Percentiles rank a stretch among this genome's conserved stretches.
Conservation (phyloP, 2,797 vertebrate species). For the Hippopotamyrus pictus region DNA sequence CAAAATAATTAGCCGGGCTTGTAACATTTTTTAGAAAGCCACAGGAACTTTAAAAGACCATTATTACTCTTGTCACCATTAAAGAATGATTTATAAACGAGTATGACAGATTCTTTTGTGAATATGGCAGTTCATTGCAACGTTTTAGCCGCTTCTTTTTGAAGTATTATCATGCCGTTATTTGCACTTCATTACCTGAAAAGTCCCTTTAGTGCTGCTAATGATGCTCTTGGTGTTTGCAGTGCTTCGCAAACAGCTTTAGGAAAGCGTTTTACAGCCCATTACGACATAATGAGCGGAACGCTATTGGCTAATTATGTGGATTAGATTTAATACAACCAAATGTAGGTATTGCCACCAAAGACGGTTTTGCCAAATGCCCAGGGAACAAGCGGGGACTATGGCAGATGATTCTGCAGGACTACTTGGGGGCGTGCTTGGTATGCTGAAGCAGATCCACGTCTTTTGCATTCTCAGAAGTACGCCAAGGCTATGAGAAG, state of each 20-base stretch:
- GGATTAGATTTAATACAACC: constrained; percentile 19
- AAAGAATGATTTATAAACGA: constrained; percentile 8
- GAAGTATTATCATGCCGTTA: constrained; percentile 18
- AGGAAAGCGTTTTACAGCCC: constrained; percentile 26
- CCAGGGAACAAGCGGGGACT: neutral
- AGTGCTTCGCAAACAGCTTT: constrained; percentile 29
- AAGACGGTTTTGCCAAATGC: constrained; percentile 1
- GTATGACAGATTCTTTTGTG: constrained; percentile 1
- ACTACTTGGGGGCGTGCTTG: neutral
- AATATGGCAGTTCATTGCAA: neutral
- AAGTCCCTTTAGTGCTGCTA: constrained; percentile 27
- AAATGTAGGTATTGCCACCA: constrained; percentile 19
- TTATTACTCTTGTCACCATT: neutral
- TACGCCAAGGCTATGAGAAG: neutral
- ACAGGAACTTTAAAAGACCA: neutral
- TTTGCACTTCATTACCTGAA: constrained; percentile 32
- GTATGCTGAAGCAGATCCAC: neutral
- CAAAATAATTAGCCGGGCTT: neutral
- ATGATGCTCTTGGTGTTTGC: constrained; percentile 27
- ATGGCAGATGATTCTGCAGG: neutral
- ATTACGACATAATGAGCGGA: constrained; percentile 28
- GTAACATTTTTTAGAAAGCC: neutral
- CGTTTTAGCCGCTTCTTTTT: neutral
- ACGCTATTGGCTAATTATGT: constrained; percentile 25
- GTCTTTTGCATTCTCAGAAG: neutral